Percentiles rank a stretch among this genome's conserved stretches.
These are phyloP conservation scores for Drosophila burlai DNA, from an alignment of 1,140 invertebrate species.

Conservation along the genomic window DNA sequence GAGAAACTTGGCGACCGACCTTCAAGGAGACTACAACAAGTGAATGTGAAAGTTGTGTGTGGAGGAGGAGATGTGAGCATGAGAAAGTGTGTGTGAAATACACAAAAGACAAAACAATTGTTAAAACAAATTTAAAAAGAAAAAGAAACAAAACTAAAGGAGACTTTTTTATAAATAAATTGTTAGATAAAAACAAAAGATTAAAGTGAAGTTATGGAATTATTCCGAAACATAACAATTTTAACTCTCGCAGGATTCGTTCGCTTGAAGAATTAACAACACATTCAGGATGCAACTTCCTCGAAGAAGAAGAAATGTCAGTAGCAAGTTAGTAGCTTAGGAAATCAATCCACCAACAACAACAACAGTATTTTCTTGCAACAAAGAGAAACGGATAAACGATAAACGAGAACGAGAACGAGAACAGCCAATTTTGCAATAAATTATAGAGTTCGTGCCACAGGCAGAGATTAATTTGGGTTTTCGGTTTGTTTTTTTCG, in stretches of 20 bases:
- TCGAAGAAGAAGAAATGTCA: not conserved
- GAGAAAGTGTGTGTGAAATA: conserved; percentile 5
- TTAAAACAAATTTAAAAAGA: not conserved
- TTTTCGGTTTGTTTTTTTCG: conserved; percentile 18
- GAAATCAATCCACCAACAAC: conserved; percentile 33
- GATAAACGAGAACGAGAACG: conserved; percentile 43
- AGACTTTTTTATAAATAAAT: not conserved
- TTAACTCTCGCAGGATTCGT: conserved; percentile 9
- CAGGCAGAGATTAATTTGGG: conserved; percentile 51
- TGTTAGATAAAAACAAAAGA: not conserved
- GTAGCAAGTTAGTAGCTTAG: conserved; percentile 28
- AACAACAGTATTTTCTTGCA: conserved; percentile 77
- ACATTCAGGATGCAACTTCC: not conserved
- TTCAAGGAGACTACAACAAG: conserved; percentile 29
- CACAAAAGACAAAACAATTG: not conserved
- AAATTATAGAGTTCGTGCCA: conserved; percentile 43
- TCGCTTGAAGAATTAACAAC: conserved; percentile 3
- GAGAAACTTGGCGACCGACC: conserved; percentile 33
- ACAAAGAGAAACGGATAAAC: conserved; percentile 33
- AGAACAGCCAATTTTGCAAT: conserved; percentile 41
- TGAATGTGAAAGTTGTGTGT: conserved; percentile 8
- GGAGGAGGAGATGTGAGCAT: conserved; percentile 12
- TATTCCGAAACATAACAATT: conserved; percentile 6
- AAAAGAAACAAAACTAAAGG: not conserved
- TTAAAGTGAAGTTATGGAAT: not conserved